Conservation (phyloP, 2,113 vertebrate genomes). For the Phylloscopus whistleri region DNA sequence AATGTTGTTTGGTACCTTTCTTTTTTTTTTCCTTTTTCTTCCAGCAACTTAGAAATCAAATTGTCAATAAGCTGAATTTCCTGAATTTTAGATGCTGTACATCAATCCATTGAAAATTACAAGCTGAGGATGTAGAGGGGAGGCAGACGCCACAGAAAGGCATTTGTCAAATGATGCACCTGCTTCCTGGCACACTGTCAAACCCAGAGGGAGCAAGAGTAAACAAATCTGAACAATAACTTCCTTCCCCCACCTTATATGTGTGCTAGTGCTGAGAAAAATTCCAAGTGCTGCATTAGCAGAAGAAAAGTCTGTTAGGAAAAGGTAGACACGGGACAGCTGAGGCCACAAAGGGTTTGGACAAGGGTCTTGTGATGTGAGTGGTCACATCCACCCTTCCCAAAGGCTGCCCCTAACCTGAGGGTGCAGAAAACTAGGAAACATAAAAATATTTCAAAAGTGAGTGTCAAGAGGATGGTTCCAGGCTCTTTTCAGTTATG, state of each 20-base stretch:
- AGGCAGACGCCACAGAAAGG: background rate
- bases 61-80: background rate
- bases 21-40: background rate
- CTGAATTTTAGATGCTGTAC: background rate
- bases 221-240: conserved; percentile 6
- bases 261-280: background rate
- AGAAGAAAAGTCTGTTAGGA: background rate
- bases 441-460: background rate
- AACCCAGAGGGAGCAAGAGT: background rate
- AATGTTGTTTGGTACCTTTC: background rate
- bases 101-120: background rate
- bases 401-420: background rate
- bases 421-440: background rate
- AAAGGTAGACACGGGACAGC: accelerated
- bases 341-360: background rate
- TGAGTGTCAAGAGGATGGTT: background rate
- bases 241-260: background rate
- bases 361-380: background rate
- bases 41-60: background rate
- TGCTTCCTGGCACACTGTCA: background rate
- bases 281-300: background rate
- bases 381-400: background rate
- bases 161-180: conserved; percentile 24
- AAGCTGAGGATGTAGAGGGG: background rate
- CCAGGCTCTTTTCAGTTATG: background rate